Base-by-base conservation (phyloP, 2,113 vertebrate genomes). In the Acinonyx jubatus region DNA sequence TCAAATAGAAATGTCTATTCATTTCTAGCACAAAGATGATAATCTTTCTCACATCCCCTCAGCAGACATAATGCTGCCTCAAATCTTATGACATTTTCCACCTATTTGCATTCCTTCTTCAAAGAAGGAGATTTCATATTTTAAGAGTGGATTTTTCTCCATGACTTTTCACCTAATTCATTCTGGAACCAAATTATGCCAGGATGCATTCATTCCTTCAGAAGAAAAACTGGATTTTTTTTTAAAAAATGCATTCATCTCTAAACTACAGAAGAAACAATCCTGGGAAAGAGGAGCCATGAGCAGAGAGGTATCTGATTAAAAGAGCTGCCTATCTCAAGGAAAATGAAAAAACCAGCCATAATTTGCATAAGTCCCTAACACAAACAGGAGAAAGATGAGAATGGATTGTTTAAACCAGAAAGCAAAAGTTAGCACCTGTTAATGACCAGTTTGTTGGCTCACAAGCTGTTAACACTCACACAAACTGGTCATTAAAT, bases 391-490 rank as follows among this genome's bases (percentile, higher is more conserved):
- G 50, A 50, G 63, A 92, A 33, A 97, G 94, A 98, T 97, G 93
- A 96, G 95, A 98, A 98, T 76, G 96, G 91, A 98, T 98, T 98
- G 96, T 98, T 99, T 98, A 98, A 98, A 98, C 96, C 97, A 98
- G 97, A 98, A 8, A 0, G 97, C 93, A 97, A 94, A 98, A 97
- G 98, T 98, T 99, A 99, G 98, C 98, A 99, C 98, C 98, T 99
- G 98, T 99, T 99, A 99, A 99, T 98, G 98, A 98, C 92, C 91
- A 98, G 97, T 99, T 99, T 99, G 98, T 98, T 98, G 98, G 98
- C 98, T 99, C 98, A 98, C 98, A 99, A 98, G 98, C 98, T 98
- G 99, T 99, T 99, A 99, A 99, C 99, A 99, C 98, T 99, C 98
- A 98, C 97, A 98, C 97, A 98, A 98, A 98, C 98, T 98, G 98